Base-by-base conservation (phyloP, 2,113 vertebrate genomes). In the Cyanistes caeruleus region DNA sequence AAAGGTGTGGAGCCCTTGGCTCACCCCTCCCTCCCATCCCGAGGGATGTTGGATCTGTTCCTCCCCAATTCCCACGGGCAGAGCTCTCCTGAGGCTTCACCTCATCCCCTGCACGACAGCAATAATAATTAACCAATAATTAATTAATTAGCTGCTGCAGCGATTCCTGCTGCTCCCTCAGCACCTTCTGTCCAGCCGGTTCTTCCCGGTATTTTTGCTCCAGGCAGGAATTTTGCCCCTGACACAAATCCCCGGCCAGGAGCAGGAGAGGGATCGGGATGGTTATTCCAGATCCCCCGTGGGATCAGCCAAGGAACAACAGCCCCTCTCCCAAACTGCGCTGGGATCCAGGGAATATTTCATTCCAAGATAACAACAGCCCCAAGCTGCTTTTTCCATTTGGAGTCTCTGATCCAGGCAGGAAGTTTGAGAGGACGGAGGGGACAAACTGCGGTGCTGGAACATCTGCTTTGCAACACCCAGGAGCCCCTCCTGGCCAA, bases 111-210 rank as follows among this genome's bases (percentile, higher is more conserved):
- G 9, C 21, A 0, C 0, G 1, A 17, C 2, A 80, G 68, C 41
- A 70, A 9, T 16, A 49, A 22, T 1, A 15, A 31, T 28, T 11
- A 27, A 30, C 25, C n/a, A 23, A 7, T 35, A 7, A 69, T 46
- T 8, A 53, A 48, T 30, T 15, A 11, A 51, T 62, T 2, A 31
- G 49, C 13, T 2, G 22, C 55, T 9, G 48, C 25, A 33, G 63
- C 1, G 1, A 23, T 52, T 51, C 51, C 51, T 70, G 78, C 68
- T 41, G 53, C 44, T 33, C 35, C 56, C 96, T 1, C 69, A 12
- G 73, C 85, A 96, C 97, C 98, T 98, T 98, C 98, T 98, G 98
- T 97, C 97, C 79, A 98, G 99, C 98, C 98, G 97, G 98, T 98
- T 98, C 96, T 97, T 95, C 98, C 96, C 82, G 89, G 90, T 98